These are phyloP conservation scores for Psittacus erithacus DNA, from an alignment of 2,113 vertebrate genomes.

Conservation along the genomic window DNA sequence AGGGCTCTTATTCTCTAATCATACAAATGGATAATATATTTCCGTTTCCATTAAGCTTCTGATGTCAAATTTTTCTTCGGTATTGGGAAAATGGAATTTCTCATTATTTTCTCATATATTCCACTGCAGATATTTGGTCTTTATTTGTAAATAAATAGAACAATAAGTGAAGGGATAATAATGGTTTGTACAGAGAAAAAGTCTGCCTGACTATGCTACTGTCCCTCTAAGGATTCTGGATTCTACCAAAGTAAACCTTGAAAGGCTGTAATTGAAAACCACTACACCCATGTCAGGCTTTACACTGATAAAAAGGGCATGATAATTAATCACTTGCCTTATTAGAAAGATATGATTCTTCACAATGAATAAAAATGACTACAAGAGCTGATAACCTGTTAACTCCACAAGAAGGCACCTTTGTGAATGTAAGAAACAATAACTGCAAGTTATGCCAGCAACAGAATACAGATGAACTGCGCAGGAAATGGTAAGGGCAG, in stretches of 20 bases:
- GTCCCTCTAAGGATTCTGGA: neutral
- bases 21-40: conserved; percentile 6
- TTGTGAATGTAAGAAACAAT: conserved; percentile 18
- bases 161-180: neutral
- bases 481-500: neutral
- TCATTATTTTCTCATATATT: neutral
- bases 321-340: conserved; percentile 51
- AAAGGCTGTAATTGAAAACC: conserved; percentile 11
- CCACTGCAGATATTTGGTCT: neutral
- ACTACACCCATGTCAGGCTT: neutral
- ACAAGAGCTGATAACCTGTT: conserved; percentile 16
- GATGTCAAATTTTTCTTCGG: conserved; percentile 20
- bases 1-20: conserved; percentile 15
- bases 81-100: neutral
- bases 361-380: conserved; percentile 51
- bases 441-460: neutral
- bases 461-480: neutral
- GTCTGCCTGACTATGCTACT: neutral
- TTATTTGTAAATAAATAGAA: conserved; percentile 23
- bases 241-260: neutral
- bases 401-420: conserved; percentile 4
- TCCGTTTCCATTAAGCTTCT: conserved; percentile 4
- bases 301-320: neutral
- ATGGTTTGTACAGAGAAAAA: neutral
- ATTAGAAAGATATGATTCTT: conserved; percentile 41